Percentiles rank a stretch among this genome's conserved stretches.
These are phyloP conservation scores for Athene noctua DNA, from an alignment of 2,113 vertebrate species.

Conservation along the genomic window DNA sequence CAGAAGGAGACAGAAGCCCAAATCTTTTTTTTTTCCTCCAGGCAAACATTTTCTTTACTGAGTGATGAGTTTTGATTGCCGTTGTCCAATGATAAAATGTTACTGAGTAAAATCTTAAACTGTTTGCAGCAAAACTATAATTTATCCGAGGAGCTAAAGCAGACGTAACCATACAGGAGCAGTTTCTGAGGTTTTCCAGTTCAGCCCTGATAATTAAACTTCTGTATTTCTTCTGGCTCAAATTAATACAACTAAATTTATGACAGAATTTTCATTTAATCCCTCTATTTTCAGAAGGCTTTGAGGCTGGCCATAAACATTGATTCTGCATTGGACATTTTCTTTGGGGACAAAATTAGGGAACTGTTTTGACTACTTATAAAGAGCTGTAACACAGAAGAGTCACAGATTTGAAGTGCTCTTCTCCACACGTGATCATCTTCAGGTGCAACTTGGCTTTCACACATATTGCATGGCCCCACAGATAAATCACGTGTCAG, in stretches of 20 bases:
- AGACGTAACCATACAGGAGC: background rate
- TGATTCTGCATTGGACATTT: background rate
- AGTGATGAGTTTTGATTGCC: background rate
- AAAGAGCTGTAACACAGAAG: background rate
- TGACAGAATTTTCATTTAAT: slow-evolving; percentile 38
- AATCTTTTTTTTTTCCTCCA: background rate
- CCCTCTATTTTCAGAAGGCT: slow-evolving; percentile 24
- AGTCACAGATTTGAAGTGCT: background rate
- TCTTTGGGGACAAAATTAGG: background rate
- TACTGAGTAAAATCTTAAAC: background rate
- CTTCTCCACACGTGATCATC: background rate
- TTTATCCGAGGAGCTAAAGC: background rate
- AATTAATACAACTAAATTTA: slow-evolving; percentile 11
- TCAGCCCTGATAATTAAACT: background rate
- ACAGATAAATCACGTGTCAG: background rate
- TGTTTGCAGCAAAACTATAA: background rate
- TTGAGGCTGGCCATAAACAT: background rate
- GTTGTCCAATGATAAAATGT: background rate
- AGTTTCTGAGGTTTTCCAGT: slow-evolving; percentile 28
- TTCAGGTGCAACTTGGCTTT: background rate
- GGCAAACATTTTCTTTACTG: background rate
- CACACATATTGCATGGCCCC: background rate
- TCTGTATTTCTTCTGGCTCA: slow-evolving; percentile 23
- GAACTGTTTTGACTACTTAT: background rate
- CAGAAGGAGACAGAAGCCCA: background rate